Base-by-base conservation (phyloP, 2,888 invertebrate genomes). In the Thysanoteuthis rhombus region DNA sequence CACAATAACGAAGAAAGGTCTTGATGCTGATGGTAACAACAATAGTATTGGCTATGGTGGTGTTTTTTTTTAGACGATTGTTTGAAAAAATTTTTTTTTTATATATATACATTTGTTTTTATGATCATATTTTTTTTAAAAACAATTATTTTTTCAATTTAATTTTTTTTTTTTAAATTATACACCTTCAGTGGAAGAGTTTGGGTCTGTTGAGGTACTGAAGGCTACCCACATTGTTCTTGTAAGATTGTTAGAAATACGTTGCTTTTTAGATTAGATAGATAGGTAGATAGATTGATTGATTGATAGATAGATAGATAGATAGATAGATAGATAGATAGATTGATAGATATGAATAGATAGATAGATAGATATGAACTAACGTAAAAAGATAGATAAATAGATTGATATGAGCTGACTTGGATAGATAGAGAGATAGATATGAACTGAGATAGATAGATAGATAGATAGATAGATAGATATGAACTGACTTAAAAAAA, bases 121-220 rank as follows among this genome's bases (percentile, higher is more conserved):
- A 52, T 22, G 3, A 52, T 5, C 2, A 52, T 10, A n/a, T n/a
- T n/a, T 75, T n/a, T 58, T n/a, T n/a, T n/a, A 12, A n/a, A 10
- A 75, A 1, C 12, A 10, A n/a, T 75, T n/a, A 10, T n/a, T n/a
- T 75, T 75, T n/a, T 75, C n/a, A 52, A 52, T 52, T 52, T 10
- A n/a, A 22, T 25, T 5, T n/a, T n/a, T 75, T 75, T n/a, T 75
- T 75, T 75, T 75, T 75, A 36, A 36, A 12, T n/a, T 75, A 75
- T 75, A 75, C n/a, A 75, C n/a, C 75, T 75, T 75, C 75, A 75
- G 75, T 75, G 75, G 75, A 75, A 75, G 75, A 75, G 75, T 75
- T 75, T n/a, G 75, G 75, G 75, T 75, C 75, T 36, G 58, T 25
- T 58, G 58, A 1, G 58, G 28, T 58, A 58, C 28, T 25, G 75